phyloP scores from a whole-genome alignment of 2,113 vertebrate genomes.

The Fulmarus glacialis region DNA sequence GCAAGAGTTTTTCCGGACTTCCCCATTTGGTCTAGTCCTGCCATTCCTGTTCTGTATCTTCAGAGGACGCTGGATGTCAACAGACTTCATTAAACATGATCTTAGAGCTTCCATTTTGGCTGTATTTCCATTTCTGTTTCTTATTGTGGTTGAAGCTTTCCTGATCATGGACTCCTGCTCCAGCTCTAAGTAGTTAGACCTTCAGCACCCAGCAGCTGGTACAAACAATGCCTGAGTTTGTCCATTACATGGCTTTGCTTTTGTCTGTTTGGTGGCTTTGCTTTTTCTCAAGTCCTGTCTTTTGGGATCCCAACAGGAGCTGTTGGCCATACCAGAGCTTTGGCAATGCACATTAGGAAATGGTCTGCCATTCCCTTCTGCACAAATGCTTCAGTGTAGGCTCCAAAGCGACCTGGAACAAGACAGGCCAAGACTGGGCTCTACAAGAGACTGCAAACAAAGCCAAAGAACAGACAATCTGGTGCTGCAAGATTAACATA shows the following conservation, averaged over 20 bases:
- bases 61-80: neutral
- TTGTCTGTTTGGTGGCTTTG: neutral
- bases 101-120: neutral
- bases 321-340: neutral
- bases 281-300: neutral
- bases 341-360: neutral
- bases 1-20: neutral
- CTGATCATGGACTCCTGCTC: neutral
- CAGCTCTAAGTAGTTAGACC: neutral
- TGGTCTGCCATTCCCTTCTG: neutral
- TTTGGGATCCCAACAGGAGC: neutral
- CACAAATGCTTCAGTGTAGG: neutral
- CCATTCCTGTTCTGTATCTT: neutral
- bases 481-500: neutral
- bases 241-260: neutral
- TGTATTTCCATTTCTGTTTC: neutral
- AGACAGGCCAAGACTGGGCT: neutral
- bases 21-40: neutral
- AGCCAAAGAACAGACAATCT: neutral
- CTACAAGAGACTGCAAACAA: neutral
- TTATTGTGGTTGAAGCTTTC: neutral
- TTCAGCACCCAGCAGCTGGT: neutral
- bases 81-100: neutral
- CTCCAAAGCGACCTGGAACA: neutral
- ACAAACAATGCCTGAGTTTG: neutral